A percentile compares a stretch with the other conserved stretches of the same genome.
Evolutionary conservation across 2,888 invertebrate species (phyloP).

Genomic region (Drosophila barbarae): DNA sequence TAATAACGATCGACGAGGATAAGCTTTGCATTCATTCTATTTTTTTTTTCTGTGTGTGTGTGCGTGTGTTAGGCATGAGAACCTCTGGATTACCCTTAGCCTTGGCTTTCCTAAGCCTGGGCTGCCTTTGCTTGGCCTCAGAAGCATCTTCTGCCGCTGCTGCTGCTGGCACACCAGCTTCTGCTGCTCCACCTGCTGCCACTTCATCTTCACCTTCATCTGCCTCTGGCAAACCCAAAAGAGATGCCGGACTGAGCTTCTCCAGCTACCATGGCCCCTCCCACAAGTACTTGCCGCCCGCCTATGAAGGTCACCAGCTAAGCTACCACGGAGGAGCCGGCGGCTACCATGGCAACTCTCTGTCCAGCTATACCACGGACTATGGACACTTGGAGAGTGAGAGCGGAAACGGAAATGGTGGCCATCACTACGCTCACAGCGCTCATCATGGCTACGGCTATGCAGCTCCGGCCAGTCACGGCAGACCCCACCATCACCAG

Average conservation of each 20-base stretch:
- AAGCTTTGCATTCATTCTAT: conserved; percentile 12
- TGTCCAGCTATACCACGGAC: conserved; percentile 14
- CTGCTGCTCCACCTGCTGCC: conserved; percentile 2
- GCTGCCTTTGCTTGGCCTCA: conserved; percentile 21
- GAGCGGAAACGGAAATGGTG: conserved; percentile 16
- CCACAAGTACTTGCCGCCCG: conserved; percentile 73
- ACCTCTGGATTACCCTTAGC: conserved; percentile 53
- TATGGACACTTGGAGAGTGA: conserved; percentile 23
- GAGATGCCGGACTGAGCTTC: conserved; percentile 65
- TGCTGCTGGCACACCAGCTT: not conserved
- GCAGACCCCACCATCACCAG: conserved; percentile 11
- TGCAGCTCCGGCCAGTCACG: not conserved
- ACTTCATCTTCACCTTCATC: conserved; percentile 4
- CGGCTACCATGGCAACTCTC: conserved; percentile 10
- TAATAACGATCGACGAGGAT: conserved; percentile 37
- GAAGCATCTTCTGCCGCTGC: conserved; percentile 18
- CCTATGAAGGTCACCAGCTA: conserved; percentile 31
- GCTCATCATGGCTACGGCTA: conserved; percentile 6
- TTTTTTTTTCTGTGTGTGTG: conserved; percentile 28
- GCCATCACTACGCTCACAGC: conserved; percentile 35
- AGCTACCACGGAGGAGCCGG: conserved; percentile 18
- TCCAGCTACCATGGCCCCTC: conserved; percentile 70
- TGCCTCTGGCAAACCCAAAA: conserved; percentile 56
- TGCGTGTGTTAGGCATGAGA: conserved; percentile 43
- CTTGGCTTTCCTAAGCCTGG: conserved; percentile 38